Percentiles rank a stretch among this genome's conserved stretches.
These are phyloP conservation scores for Neopipo cinnamomea DNA, from an alignment of 2,113 vertebrate genomes.

Conservation along the genomic window DNA sequence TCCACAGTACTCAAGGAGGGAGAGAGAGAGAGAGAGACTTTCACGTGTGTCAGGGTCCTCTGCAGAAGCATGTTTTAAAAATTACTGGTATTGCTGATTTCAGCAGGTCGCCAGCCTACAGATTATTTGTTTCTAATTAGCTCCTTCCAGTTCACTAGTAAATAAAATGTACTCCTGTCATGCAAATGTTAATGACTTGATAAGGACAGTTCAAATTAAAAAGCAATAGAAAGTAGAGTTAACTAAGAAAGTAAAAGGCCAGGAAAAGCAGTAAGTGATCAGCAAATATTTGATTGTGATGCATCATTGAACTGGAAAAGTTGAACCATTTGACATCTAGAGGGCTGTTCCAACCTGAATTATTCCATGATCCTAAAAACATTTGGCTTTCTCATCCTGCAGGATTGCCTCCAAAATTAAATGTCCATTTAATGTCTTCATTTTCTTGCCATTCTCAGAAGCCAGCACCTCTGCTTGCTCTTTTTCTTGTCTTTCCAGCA, in stretches of 20 bases:
- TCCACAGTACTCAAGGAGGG: background rate
- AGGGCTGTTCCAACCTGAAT: background rate
- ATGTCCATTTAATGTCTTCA: background rate
- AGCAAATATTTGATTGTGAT: background rate
- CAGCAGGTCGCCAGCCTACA: background rate
- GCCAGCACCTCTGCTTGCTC: background rate
- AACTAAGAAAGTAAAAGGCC: background rate
- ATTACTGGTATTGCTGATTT: background rate
- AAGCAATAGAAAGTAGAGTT: background rate
- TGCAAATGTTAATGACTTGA: background rate
- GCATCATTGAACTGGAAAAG: background rate
- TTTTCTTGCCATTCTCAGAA: background rate
- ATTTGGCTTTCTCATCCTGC: background rate
- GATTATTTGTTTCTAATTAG: background rate
- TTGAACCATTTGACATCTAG: background rate
- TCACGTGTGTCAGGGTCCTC: rapidly evolving
- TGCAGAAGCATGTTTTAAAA: background rate
- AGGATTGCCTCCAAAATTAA: background rate
- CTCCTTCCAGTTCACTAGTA: background rate
- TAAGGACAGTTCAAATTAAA: background rate
- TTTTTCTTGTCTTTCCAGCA: background rate
- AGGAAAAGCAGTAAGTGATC: background rate
- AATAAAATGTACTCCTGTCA: background rate
- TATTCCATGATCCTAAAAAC: background rate
- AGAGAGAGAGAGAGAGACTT: background rate